Conservation (phyloP, 2,888 invertebrate species). For the Epirrita christyi region DNA sequence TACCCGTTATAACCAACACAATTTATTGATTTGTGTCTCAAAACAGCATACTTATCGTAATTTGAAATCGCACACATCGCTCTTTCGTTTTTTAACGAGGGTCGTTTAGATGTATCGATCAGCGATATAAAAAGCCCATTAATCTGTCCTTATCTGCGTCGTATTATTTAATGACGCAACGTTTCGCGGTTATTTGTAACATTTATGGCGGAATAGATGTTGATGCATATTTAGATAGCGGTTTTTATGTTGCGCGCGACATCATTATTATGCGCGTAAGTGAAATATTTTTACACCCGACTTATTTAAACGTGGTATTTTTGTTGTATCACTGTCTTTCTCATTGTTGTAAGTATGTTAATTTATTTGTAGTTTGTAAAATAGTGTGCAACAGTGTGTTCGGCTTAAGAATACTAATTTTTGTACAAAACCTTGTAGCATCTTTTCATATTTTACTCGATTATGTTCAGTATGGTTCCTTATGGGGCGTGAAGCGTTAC, state of each 20-base stretch:
- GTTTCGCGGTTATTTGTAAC: conserved; percentile 81
- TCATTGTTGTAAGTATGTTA: no score
- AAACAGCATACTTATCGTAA: conserved; percentile 57
- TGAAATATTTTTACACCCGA: conserved; percentile 48
- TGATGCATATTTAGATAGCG: conserved; percentile 71
- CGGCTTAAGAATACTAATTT: no score
- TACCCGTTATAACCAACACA: not conserved
- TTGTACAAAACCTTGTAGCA: no score
- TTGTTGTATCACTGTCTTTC: no score
- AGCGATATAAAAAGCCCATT: conserved; percentile 79
- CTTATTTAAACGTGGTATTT: conserved; percentile 23
- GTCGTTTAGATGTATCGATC: conserved; percentile 70
- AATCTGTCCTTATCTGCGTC: conserved; percentile 80
- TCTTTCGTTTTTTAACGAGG: conserved; percentile 66
- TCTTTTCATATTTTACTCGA: no score
- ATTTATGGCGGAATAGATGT: conserved; percentile 70
- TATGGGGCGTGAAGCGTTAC: no score
- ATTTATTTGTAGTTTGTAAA: no score
- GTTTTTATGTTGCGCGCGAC: conserved; percentile 55
- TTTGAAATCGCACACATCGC: conserved; percentile 71
- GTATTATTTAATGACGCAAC: conserved; percentile 82
- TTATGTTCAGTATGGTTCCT: no score
- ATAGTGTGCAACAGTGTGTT: no score
- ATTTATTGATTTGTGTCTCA: conserved; percentile 13
- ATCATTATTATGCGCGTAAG: conserved; percentile 57